Evolutionary conservation across 2,888 invertebrate species (phyloP).

Genomic region (Teinopalpus imperialis): DNA sequence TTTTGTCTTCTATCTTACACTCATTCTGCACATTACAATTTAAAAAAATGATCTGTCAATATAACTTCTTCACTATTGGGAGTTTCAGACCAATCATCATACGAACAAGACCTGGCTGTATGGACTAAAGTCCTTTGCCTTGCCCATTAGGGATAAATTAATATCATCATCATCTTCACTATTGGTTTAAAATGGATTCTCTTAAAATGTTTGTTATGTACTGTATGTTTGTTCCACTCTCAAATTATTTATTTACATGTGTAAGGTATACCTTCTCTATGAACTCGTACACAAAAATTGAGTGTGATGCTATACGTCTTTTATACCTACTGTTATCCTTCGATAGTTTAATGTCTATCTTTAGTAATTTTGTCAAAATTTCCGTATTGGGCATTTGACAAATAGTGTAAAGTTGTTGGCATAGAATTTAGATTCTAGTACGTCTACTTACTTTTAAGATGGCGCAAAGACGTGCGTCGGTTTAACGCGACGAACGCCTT

Average conservation of each 20-base stretch:
- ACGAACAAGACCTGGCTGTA: no score
- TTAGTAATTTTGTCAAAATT: conserved; percentile 36
- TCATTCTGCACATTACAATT: conserved; percentile 13
- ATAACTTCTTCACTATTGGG: no score
- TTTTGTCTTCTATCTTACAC: conserved; percentile 21
- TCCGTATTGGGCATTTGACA: conserved; percentile 25
- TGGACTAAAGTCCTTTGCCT: no score
- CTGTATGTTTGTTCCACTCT: neutral
- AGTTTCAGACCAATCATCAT: no score
- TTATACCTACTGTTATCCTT: conserved; percentile 10
- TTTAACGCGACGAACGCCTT: conserved; percentile 51
- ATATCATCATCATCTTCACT: no score
- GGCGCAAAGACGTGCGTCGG: conserved; percentile 60
- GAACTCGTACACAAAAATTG: neutral
- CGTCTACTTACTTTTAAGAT: conserved; percentile 41
- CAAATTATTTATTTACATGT: no score
- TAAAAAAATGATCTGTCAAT: no score
- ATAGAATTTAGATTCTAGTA: conserved; percentile 34
- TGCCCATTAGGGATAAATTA: no score
- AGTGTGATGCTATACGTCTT: conserved; percentile 14
- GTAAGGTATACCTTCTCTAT: no score
- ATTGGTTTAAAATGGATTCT: neutral
- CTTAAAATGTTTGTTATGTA: neutral
- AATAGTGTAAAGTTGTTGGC: conserved; percentile 15
- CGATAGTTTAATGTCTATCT: conserved; percentile 21